Percentiles rank a stretch among this genome's conserved stretches.
Evolutionary conservation across 2,888 invertebrate species (phyloP).

Genomic region (Odontothrips loti): DNA sequence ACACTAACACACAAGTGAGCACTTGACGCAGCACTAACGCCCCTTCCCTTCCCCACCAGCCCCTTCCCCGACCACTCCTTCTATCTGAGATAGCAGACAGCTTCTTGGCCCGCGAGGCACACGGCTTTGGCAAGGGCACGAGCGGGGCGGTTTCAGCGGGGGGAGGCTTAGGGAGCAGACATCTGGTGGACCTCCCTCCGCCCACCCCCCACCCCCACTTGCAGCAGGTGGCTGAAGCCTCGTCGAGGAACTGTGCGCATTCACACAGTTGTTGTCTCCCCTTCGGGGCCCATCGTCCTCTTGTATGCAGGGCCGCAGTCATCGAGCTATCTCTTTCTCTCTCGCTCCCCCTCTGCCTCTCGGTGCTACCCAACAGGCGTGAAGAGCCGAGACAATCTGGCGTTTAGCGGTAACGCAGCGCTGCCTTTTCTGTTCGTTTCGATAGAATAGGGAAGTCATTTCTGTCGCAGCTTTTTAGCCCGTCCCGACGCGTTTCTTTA

Average conservation of each 20-base stretch:
- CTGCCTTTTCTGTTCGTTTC: too few relatives aligned
- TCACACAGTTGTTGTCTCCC: background rate
- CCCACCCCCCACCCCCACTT: background rate
- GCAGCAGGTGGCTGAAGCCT: conserved; percentile 1
- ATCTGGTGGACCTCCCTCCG: background rate
- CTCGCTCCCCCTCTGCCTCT: too few relatives aligned
- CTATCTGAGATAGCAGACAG: background rate
- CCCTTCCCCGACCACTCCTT: background rate
- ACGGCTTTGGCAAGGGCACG: background rate
- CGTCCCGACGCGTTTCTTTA: too few relatives aligned
- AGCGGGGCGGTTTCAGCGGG: background rate
- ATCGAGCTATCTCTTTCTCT: too few relatives aligned
- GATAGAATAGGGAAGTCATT: too few relatives aligned
- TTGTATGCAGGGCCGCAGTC: too few relatives aligned
- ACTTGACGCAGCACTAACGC: background rate
- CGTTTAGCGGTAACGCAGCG: too few relatives aligned
- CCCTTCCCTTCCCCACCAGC: background rate
- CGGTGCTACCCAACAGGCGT: too few relatives aligned
- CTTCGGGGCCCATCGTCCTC: conserved; percentile 1
- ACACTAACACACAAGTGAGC: conserved; percentile 2
- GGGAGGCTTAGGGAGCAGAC: background rate
- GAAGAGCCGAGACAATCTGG: too few relatives aligned
- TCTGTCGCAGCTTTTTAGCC: too few relatives aligned
- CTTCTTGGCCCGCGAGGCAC: conserved; percentile 13
- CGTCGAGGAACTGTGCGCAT: background rate